These are phyloP conservation scores for Platypus cylindrus DNA, from an alignment of 2,888 invertebrate species.

Conservation along the genomic window DNA sequence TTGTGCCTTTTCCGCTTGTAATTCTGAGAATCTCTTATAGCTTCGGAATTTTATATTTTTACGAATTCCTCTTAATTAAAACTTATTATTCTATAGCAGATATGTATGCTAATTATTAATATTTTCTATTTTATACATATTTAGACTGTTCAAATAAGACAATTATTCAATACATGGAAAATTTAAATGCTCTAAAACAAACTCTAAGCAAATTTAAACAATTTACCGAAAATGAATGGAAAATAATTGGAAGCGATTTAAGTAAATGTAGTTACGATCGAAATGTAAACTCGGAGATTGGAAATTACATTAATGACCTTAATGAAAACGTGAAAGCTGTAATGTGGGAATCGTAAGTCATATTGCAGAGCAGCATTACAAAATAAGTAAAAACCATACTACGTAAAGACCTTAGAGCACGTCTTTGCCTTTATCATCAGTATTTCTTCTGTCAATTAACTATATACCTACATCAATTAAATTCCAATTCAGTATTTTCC, in stretches of 20 bases:
- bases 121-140: too few species aligned
- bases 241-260: constrained; percentile 49
- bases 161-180: constrained; percentile 45
- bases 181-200: constrained; percentile 48
- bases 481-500: background rate
- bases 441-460: too few species aligned
- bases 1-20: too few species aligned
- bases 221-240: constrained; percentile 42
- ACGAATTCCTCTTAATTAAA: too few species aligned
- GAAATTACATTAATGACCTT: constrained; percentile 10
- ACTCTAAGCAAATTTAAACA: constrained; percentile 52
- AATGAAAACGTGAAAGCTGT: constrained; percentile 26
- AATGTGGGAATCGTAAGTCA: constrained; percentile 61
- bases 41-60: too few species aligned
- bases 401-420: background rate
- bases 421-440: too few species aligned
- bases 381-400: background rate
- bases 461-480: background rate
- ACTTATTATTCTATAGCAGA: too few species aligned
- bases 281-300: constrained; percentile 33
- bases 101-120: too few species aligned
- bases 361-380: background rate
- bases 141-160: constrained; percentile 42
- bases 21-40: too few species aligned
- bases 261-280: constrained; percentile 40